phyloP scores from a whole-genome alignment of 2,888 invertebrate species.

The Hedychridium roseum region DNA sequence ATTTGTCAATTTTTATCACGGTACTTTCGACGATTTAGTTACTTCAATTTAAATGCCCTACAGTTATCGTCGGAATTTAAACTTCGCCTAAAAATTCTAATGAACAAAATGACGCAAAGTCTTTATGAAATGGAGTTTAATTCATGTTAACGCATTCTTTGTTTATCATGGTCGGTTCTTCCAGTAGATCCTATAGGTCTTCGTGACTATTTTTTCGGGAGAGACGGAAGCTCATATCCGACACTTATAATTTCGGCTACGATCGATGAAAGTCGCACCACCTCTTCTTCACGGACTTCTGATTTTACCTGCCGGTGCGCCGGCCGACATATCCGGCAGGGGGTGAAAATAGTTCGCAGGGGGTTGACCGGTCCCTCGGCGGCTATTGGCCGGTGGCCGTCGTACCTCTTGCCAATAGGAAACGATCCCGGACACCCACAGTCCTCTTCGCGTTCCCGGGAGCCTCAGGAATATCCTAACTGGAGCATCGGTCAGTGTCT shows the following conservation, averaged over 20 bases:
- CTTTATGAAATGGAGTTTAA: too few species aligned
- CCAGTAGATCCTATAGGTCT: too few species aligned
- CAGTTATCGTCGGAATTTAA: too few species aligned
- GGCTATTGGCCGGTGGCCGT: conserved; percentile 48
- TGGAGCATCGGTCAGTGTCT: conserved; percentile 52
- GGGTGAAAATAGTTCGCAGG: conserved; percentile 33
- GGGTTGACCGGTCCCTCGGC: conserved; percentile 37
- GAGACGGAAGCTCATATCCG: too few species aligned
- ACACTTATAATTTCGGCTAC: not conserved
- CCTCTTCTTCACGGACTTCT: conserved; percentile 27
- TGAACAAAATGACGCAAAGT: too few species aligned
- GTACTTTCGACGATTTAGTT: too few species aligned
- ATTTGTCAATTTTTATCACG: too few species aligned
- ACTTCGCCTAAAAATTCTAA: too few species aligned
- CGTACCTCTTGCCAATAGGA: conserved; percentile 50
- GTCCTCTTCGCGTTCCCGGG: conserved; percentile 42
- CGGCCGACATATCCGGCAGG: conserved; percentile 36
- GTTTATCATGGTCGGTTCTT: too few species aligned
- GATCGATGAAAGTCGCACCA: not conserved
- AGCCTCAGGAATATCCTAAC: conserved; percentile 45
- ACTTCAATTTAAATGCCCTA: too few species aligned
- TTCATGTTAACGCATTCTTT: too few species aligned
- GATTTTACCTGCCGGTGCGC: conserved; percentile 45
- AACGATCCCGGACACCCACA: conserved; percentile 40
- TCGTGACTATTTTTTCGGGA: too few species aligned